Base-by-base conservation (phyloP, 2,113 vertebrate genomes). In the Crotophaga sulcirostris region DNA sequence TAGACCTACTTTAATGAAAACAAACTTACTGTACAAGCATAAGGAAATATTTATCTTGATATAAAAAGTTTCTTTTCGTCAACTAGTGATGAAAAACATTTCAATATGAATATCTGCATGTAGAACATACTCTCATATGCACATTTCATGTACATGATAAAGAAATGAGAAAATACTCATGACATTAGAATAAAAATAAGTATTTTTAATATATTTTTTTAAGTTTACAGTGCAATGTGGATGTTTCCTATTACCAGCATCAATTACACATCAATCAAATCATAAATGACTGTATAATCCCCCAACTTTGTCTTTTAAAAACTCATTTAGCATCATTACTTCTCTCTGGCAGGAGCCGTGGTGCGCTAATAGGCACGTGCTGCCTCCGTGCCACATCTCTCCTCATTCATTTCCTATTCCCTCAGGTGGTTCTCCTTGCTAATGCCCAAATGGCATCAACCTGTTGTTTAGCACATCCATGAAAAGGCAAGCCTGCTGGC, bases 401-500 rank as follows among this genome's bases (percentile, higher is more conserved):
- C 78, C 91, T 82, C 93, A 94, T 97, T 97, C 93, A 97, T 93
- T 67, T 81, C 60, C 68, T 97, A 97, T 98, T 98, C 98, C 98
- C 98, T 91, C 96, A 95, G 97, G 98, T 97, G 95, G 90, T 66
- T 97, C 94, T 97, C 94, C 93, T 75, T 97, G 96, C 96, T 90
- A 96, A 84, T 96, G 97, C 97, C 98, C 98, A 98, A 97, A 98
- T 97, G 97, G 97, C 96, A 98, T 70, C 97, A 97, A 98, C 97
- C 98, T 98, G 97, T 97, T 96, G 97, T 96, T 97, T 87, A 95
- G 97, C 95, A 64, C 91, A 75, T 78, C 97, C 96, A 90, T 98
- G 97, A 98, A 98, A 98, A 98, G 98, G 97, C 97, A 67, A 98
- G 98, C 98, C 98, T 98, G 97, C 98, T 98, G 99, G 98, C 98